These are phyloP conservation scores for Microctenopoma stevenorrisi DNA, from an alignment of 2,797 vertebrate genomes.

Conservation along the genomic window DNA sequence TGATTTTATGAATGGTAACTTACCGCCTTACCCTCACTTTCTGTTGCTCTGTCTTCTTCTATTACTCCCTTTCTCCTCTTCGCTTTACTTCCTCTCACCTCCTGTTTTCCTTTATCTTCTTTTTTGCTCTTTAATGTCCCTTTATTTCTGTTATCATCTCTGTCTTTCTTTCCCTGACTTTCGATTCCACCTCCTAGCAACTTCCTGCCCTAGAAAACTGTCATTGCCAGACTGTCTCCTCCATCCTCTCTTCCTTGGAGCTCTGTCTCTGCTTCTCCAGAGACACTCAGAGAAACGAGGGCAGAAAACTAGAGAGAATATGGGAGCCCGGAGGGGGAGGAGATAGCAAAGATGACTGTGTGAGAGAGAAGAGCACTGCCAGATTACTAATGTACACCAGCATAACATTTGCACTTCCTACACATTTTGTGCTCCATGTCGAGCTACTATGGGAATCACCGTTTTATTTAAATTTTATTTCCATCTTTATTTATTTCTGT, in stretches of 20 bases:
- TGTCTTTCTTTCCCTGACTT: conserved; percentile 28
- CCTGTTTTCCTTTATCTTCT: conserved; percentile 21
- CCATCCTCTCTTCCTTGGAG: conserved; percentile 61
- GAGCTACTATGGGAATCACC: not conserved
- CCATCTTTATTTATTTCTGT: not conserved
- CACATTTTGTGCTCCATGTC: not conserved
- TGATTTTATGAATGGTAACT: conserved; percentile 24
- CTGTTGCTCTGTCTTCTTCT: conserved; percentile 21
- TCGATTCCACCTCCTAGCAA: conserved; percentile 29
- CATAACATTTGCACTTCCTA: conserved; percentile 4
- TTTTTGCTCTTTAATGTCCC: not conserved
- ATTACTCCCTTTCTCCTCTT: conserved; percentile 14
- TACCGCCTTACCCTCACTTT: conserved; percentile 64
- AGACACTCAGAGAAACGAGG: conserved; percentile 70
- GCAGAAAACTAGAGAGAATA: conserved; percentile 52
- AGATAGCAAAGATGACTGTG: conserved; percentile 20
- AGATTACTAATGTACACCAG: conserved; percentile 30
- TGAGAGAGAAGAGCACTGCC: conserved; percentile 14
- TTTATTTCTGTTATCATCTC: not conserved
- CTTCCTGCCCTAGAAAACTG: conserved; percentile 68
- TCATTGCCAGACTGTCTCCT: conserved; percentile 69
- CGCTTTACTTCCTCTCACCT: conserved; percentile 25
- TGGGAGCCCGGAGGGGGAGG: conserved; percentile 19
- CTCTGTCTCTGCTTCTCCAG: conserved; percentile 36
- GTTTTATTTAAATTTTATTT: not conserved